Evolutionary conservation across 2,113 vertebrate species (phyloP).

Genomic region (Poeciliopsis occidentalis): DNA sequence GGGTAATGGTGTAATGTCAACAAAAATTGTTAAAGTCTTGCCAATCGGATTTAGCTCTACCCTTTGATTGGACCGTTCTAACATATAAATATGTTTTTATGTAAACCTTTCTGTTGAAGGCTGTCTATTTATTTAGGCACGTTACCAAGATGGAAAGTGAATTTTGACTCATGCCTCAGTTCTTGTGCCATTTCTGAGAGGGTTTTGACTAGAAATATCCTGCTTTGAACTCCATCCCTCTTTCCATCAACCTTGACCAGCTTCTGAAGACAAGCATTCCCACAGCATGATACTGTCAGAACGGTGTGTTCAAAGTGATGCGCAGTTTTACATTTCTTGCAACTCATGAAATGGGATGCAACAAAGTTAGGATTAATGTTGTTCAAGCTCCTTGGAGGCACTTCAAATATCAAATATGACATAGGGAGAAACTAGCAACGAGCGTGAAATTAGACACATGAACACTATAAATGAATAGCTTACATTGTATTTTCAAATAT

Average conservation of each 20-base stretch:
- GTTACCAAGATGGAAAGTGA: neutral
- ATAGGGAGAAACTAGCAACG: neutral
- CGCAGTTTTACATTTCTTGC: neutral
- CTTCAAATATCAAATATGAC: neutral
- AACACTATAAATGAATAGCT: neutral
- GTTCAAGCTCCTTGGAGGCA: neutral
- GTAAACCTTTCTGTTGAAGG: neutral
- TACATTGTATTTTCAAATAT: neutral
- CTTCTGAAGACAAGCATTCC: neutral
- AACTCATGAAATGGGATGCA: neutral
- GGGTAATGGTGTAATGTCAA: neutral
- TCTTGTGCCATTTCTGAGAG: neutral
- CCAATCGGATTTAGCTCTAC: neutral
- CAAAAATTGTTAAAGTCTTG: neutral
- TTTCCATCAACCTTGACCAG: neutral
- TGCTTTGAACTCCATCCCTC: neutral
- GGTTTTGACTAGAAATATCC: neutral
- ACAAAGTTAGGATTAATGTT: neutral
- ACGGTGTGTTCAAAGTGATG: neutral
- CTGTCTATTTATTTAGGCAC: neutral
- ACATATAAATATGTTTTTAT: neutral
- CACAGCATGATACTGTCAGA: neutral
- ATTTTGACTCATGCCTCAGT: neutral
- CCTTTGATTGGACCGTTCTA: neutral
- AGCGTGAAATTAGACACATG: neutral